Base-by-base conservation (phyloP, 2,113 vertebrate genomes). In the Sapayoa aenigma region DNA sequence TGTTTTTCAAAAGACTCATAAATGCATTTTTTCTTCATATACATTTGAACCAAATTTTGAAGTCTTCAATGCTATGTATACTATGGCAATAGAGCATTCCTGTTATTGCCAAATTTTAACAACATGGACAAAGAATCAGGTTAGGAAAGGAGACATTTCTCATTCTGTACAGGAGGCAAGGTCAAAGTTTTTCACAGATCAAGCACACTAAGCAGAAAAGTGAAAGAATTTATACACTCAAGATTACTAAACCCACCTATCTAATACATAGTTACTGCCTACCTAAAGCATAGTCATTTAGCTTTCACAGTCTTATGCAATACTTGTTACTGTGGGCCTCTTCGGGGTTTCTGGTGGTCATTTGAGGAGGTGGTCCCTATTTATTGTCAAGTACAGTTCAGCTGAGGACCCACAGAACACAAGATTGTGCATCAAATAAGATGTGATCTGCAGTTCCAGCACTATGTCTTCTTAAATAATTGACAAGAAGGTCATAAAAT, bases 351-450 rank as follows among this genome's bases (percentile, higher is more conserved):
- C 56, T 47, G 10, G 18, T 23, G n/a, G 20, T 25, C 24, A 1
- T 8, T 4, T 35, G 60, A 8, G 19, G 15, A 35, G 24, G 24
- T 7, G 9, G 2, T 6, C 12, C 24, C 23, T 20, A 30, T 12
- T 30, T 24, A 0, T 0, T 66, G 66, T 56, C 30, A 15, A 46
- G 12, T 9, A 19, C 31, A 41, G 20, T 47, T 72, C 56, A 47
- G 10, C 24, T 55, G 30, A 49, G 31, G 14, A 44, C 0, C 0
- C 42, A 23, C 14, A 44, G 58, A 49, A 22, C 30, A 18, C 20
- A 56, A 65, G 25, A 31, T 1, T 58, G 4, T 12, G 9, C 19
- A 6, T 17, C 31, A 58, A 58, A 37, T 28, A 42, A 65, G 10
- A 15, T 27, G 35, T 23, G 35, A 23, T 28, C 12, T 37, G 14